Base-by-base conservation (phyloP, 2,113 vertebrate species). In the Oncorhynchus mykiss region DNA sequence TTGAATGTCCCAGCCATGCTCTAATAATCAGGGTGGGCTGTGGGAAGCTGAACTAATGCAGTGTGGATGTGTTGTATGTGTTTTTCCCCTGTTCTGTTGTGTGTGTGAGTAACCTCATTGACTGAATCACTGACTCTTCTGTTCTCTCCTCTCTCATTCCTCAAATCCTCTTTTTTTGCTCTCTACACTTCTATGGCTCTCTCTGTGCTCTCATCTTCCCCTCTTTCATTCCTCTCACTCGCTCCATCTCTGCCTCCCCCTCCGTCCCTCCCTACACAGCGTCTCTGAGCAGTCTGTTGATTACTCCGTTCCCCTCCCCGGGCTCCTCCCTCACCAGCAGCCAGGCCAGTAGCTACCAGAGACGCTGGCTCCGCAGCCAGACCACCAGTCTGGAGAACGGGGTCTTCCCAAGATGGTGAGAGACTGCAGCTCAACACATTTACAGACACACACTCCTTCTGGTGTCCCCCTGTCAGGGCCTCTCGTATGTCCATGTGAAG, bases 321-420 rank as follows among this genome's bases (percentile, higher is more conserved):
- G 96, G 97, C 85, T 99, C 97, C 24, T 99, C 98, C 1, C 91
- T 98, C 70, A 98, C 94, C 82, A 96, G 96, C 90, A 99, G 97
- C 91, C 98, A 96, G 92, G 98, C 97, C 1, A 98, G 97, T 91
- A 99, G 98, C 82, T 99, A 99, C 91, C 97, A 99, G 89, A 91
- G 98, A 51, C 96, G 98, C 59, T 99, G 97, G 97, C 95, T 97
- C 27, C 96, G 98, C 80, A 99, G 97, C 84, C 97, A 99, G 90
- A 99, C 97, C 3, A 99, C 97, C 88, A 99, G 98, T 89, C 83
- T 99, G 90, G 97, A 99, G 91, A 99, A 99, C 2, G 98, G 97
- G 0, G 96, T 99, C 80, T 98, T 99, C 90, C 97, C 97, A 72
- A 93, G 97, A 92, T 99, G 98, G 98, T 99, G 92, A 93, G 95